Conservation (phyloP, 2,888 invertebrate genomes). For the Mayetiola destructor region DNA sequence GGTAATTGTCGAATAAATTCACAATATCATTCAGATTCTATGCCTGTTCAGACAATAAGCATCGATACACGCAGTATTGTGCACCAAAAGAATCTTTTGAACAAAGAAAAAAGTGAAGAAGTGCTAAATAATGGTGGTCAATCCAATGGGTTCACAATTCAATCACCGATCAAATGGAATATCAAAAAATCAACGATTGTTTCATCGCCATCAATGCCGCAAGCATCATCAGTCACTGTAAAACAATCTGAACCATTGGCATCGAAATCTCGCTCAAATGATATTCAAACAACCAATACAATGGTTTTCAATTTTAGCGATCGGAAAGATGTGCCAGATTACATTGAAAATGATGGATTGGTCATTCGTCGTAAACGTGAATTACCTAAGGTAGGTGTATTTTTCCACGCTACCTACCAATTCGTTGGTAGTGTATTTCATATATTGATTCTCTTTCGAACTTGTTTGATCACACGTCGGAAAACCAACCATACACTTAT, state of each 20-base stretch:
- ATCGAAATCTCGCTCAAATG: constrained; percentile 19
- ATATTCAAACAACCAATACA: constrained; percentile 38
- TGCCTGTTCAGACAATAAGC: background rate
- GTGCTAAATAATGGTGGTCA: constrained; percentile 21
- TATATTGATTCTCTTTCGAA: background rate
- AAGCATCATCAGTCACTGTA: constrained; percentile 21
- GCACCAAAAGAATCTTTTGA: constrained; percentile 45
- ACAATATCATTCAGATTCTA: background rate
- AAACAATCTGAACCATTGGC: constrained; percentile 21
- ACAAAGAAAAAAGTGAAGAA: constrained; percentile 46
- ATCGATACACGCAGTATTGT: constrained; percentile 7
- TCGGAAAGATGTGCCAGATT: constrained; percentile 76
- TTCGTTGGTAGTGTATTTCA: background rate
- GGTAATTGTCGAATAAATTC: background rate
- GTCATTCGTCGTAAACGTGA: constrained; percentile 51
- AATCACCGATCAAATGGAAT: constrained; percentile 5
- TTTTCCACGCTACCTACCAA: background rate
- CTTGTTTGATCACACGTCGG: no score
- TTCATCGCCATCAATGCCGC: constrained; percentile 27
- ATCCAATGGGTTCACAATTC: background rate
- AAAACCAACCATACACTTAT: no score
- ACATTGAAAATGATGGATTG: constrained; percentile 79
- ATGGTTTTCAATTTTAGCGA: constrained; percentile 79
- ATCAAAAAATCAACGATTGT: constrained; percentile 9
- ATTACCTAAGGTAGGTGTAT: constrained; percentile 53